A percentile compares a stretch with the other conserved stretches of the same genome.
Conservation (phyloP, 2,113 vertebrate species). For the Cyprinus carpio region DNA sequence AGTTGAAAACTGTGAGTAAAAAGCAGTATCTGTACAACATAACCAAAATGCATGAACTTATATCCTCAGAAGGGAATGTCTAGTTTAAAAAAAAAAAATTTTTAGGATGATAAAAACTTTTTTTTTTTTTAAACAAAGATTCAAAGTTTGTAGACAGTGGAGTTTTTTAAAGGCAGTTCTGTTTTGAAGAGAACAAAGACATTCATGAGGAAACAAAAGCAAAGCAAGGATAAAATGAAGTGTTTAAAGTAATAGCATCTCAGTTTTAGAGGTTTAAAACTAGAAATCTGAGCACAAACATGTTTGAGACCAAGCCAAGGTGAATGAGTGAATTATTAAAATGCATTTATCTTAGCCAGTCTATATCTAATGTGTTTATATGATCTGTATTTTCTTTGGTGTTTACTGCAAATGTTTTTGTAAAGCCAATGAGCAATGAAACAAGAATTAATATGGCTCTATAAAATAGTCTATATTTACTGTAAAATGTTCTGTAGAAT, state of each 20-base stretch:
- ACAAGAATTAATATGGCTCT: not conserved
- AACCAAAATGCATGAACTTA: not conserved
- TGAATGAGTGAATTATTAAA: not conserved
- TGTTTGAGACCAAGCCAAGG: constrained; percentile 34
- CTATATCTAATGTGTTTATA: constrained; percentile 1
- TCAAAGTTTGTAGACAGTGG: not conserved
- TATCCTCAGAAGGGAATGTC: not conserved
- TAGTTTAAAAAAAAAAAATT: no score
- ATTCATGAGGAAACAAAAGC: constrained; percentile 18
- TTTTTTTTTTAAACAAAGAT: no score
- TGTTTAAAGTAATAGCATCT: not conserved
- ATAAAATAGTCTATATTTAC: constrained; percentile 22
- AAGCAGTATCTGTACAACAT: not conserved
- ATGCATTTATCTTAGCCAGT: constrained; percentile 8
- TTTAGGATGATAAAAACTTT: not conserved
- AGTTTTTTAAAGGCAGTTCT: constrained; percentile 1
- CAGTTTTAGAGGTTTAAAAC: not conserved
- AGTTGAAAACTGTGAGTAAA: not conserved
- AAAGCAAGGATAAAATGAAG: not conserved
- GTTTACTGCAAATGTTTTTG: constrained; percentile 10
- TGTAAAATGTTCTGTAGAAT: not conserved
- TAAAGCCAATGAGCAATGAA: not conserved
- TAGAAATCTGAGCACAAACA: not conserved
- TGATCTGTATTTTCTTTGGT: not conserved
- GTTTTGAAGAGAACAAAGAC: not conserved